Evolutionary conservation across 2,797 vertebrate species (phyloP), one percentile per base, ranked within the genome.

Genomic region (Sebastolobus alascanus): DNA sequence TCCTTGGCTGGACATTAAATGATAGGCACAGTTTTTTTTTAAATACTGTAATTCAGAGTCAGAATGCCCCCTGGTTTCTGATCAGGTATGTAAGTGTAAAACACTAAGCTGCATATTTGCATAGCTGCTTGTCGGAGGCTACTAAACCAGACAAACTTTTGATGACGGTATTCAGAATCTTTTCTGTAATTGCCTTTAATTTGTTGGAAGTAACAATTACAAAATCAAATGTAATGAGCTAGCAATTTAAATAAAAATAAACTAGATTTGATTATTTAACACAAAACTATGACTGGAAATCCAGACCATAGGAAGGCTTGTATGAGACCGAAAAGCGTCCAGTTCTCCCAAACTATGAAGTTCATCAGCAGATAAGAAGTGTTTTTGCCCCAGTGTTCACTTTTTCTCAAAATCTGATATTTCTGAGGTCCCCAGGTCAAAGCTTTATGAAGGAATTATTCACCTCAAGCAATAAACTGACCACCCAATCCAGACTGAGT

Each of bases 381-480:
- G 58, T 13, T 56, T 75, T 65, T 43, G 14, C 59, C 13, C 16
- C 14, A 22, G 65, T 31, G 60, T 74, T 73, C 29, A 80, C 60
- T 79, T 52, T 50, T 46, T 83, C 80, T 80, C 72, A 54, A 80
- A 87, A 84, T 87, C 75, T 77, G 83, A 88, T 86, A 88, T 84
- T 78, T 67, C 43, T 56, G 52, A 67, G 69, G 40, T 70, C 71
- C 73, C 63, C 31, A 1, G 8, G 59, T 68, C 71, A 80, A 69
- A 70, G 40, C 63, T 73, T 85, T 58, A 81, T 73, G 38, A 87
- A 84, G 69, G 77, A 83, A 91, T 90, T 73, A 88, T 88, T 91
- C 79, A 90, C 86, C 80, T 77, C 50, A 65, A 88, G 89, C 89
- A 84, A 89, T 78, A 73, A 37, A 77, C 82, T 84, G 83, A 86